Evolutionary conservation across 2,888 invertebrate species (phyloP).

Genomic region (Laothoe populi): DNA sequence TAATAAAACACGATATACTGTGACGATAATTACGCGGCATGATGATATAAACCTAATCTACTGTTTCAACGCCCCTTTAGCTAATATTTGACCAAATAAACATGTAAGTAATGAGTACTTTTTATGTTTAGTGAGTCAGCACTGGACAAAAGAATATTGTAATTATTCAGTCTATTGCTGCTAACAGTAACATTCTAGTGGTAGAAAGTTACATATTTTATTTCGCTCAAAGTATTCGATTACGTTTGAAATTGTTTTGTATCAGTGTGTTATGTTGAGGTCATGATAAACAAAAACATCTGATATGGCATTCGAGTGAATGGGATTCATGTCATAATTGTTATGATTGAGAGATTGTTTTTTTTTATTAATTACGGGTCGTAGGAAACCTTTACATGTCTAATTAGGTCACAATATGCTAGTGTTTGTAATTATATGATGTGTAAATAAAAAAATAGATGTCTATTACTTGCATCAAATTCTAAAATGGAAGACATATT

Average conservation of each 20-base stretch:
- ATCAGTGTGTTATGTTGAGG: not conserved
- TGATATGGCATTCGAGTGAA: not conserved
- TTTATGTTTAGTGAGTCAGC: not conserved
- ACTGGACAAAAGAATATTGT: not conserved
- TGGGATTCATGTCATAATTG: not conserved
- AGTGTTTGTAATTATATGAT: not conserved
- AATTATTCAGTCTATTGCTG: not conserved
- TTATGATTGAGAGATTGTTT: constrained; percentile 1
- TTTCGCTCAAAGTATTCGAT: not conserved
- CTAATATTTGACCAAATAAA: not conserved
- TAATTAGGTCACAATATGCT: not conserved
- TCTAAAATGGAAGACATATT: constrained; percentile 3
- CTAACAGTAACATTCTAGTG: not conserved
- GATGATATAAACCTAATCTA: not conserved
- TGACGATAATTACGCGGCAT: not conserved
- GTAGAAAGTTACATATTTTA: not conserved
- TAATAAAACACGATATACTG: not conserved
- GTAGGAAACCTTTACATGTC: not conserved
- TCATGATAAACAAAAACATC: constrained; percentile 2
- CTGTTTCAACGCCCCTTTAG: not conserved
- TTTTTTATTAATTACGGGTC: not conserved
- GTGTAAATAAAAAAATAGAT: not conserved
- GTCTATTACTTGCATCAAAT: too few species aligned
- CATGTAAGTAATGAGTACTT: not conserved
- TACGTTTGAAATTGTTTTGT: not conserved